Base-by-base conservation (phyloP, 2,797 vertebrate genomes). In the Scomberomorus guttatus region DNA sequence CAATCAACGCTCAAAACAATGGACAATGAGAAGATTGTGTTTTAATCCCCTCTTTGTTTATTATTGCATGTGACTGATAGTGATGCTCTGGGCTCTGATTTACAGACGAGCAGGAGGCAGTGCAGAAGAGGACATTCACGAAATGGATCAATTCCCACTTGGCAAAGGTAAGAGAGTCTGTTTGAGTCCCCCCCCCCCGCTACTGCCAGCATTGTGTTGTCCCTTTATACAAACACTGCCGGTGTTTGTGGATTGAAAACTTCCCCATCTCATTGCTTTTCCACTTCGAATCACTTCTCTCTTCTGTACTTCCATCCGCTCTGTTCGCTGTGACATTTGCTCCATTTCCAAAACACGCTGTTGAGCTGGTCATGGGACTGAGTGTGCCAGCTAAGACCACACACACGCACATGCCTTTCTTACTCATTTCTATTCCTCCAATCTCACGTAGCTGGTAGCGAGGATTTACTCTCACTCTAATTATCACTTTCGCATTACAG, bases 121-220 rank as follows among this genome's bases (percentile, higher is more conserved):
- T 99, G 78, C 98, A 99, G 94, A 99, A 99, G 87, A 95, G 98
- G 84, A 99, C 98, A 34, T 99, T 99, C 90, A 99, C 98, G 7
- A 99, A 99, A 95, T 99, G 98, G 98, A 99, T 99, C 95, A 99
- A 99, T 93, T 98, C 97, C 91, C 98, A 99, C 89, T 95, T 99
- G 94, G 96, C 96, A 82, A 99, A 98, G 98, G 98, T 99, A 96
- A 96, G 79, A 60, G 50, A 73, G 79, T 77, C 81, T 75, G 86
- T 63, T 80, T 81, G 55, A 70, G 82, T 87, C 78, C 72, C 72
- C 59, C n/a, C n/a, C n/a, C 29, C 6, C 48, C 80, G 75, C 73
- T 72, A 17, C 82, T 75, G 88, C 85, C 92, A 90, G 76, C 73
- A 89, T 92, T 86, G 86, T 90, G 80, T 82, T 81, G 56, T 82